These are phyloP conservation scores for Forbesichthys papilliferus DNA, from an alignment of 2,113 vertebrate species.

Conservation along the genomic window DNA sequence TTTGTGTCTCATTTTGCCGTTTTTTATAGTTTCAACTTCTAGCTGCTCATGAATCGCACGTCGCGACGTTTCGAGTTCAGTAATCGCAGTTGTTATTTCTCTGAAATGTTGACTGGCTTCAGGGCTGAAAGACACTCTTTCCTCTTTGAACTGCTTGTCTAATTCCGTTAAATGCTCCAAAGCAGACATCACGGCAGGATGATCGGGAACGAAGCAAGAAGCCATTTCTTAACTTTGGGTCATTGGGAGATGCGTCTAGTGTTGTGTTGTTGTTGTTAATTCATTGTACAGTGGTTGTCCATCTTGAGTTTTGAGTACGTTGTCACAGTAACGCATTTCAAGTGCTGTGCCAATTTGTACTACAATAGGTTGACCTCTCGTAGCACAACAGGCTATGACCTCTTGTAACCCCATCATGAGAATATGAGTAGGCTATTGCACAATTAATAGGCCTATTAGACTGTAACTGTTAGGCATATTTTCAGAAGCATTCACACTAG, in stretches of 20 bases:
- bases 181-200: conserved; percentile 53
- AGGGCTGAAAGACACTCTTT: conserved; percentile 64
- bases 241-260: not conserved
- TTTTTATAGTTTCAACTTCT: conserved; percentile 84
- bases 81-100: conserved; percentile 71
- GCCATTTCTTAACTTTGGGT: conserved; percentile 49
- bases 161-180: conserved; percentile 74
- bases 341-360: too few species aligned
- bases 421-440: too few species aligned
- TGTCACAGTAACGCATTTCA: too few species aligned
- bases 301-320: too few species aligned
- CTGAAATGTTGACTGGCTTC: conserved; percentile 75
- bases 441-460: too few species aligned
- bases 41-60: conserved; percentile 72
- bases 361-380: too few species aligned
- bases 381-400: too few species aligned
- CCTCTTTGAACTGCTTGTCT: conserved; percentile 73
- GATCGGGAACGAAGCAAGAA: conserved; percentile 60
- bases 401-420: too few species aligned
- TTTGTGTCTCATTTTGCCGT: conserved; percentile 75
- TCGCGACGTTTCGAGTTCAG: conserved; percentile 76
- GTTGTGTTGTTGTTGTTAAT: not conserved
- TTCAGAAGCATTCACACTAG: too few species aligned
- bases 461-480: too few species aligned
- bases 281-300: too few species aligned